Evolutionary conservation across 2,888 invertebrate species (phyloP).

Genomic region (Acholoe squamosa): DNA sequence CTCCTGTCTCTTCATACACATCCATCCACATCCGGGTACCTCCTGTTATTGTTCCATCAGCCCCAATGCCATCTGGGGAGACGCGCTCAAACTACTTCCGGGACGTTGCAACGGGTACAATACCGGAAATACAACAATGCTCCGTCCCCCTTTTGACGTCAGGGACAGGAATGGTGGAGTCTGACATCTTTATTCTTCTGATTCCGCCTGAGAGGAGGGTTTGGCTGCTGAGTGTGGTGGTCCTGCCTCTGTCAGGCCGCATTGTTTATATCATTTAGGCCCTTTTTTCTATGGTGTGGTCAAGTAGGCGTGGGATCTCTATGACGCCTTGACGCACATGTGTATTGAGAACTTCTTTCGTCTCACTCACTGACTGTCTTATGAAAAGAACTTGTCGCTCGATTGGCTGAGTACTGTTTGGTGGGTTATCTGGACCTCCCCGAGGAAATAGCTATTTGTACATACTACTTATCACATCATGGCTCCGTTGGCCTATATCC

Average conservation of each 20-base stretch:
- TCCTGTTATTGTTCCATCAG: slow-evolving; percentile 59
- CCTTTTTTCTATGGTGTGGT: too few relatives aligned
- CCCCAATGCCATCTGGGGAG: slow-evolving; percentile 53
- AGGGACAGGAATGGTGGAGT: neutral
- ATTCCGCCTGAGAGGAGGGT: neutral
- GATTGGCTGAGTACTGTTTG: too few relatives aligned
- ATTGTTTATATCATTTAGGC: neutral
- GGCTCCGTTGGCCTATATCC: too few relatives aligned
- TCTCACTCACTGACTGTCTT: too few relatives aligned
- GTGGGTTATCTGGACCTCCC: too few relatives aligned
- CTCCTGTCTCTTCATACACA: neutral
- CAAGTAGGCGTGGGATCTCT: too few relatives aligned
- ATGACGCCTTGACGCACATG: too few relatives aligned
- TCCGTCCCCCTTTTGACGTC: neutral
- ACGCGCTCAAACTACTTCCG: slow-evolving; percentile 45
- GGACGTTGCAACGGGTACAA: slow-evolving; percentile 50
- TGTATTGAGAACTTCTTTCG: too few relatives aligned
- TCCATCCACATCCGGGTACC: slow-evolving; percentile 26
- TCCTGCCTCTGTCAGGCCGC: neutral
- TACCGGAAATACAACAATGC: slow-evolving; percentile 36
- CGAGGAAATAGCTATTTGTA: too few relatives aligned
- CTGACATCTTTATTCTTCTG: slow-evolving; percentile 38
- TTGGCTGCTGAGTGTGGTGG: neutral
- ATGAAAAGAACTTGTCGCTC: too few relatives aligned
- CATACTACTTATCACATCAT: too few relatives aligned